These are phyloP conservation scores for Sepiola atlantica DNA, from an alignment of 2,888 invertebrate genomes.

Conservation along the genomic window DNA sequence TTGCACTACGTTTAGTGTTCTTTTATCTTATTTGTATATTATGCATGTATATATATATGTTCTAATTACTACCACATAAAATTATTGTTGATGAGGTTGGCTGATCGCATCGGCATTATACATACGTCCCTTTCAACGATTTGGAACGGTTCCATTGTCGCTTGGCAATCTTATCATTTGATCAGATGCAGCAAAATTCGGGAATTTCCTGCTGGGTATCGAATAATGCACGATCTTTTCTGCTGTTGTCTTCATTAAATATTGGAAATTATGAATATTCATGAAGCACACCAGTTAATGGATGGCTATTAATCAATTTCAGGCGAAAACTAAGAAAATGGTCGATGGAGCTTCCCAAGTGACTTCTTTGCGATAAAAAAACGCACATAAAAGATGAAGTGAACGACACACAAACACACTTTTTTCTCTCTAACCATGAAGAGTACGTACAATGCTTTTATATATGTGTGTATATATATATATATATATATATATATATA, in stretches of 20 bases:
- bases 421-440: not conserved
- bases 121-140: not conserved
- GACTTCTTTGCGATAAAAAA: not conserved
- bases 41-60: too few relatives aligned
- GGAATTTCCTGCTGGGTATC: not conserved
- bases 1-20: too few relatives aligned
- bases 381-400: not conserved
- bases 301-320: not conserved
- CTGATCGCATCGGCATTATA: not conserved
- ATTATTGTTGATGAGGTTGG: not conserved
- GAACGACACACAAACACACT: not conserved
- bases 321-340: not conserved
- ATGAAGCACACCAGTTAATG: not conserved
- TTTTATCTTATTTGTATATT: too few relatives aligned
- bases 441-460: not conserved
- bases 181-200: not conserved
- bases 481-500: not conserved
- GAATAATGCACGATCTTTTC: not conserved
- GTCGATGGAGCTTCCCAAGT: not conserved
- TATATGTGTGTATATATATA: too few relatives aligned
- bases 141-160: not conserved
- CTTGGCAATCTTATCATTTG: not conserved
- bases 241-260: not conserved
- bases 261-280: not conserved
- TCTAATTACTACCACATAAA: not conserved